Evolutionary conservation across 2,888 invertebrate species (phyloP), one percentile per base, ranked within the genome.

Genomic region (Arctia plantaginis): DNA sequence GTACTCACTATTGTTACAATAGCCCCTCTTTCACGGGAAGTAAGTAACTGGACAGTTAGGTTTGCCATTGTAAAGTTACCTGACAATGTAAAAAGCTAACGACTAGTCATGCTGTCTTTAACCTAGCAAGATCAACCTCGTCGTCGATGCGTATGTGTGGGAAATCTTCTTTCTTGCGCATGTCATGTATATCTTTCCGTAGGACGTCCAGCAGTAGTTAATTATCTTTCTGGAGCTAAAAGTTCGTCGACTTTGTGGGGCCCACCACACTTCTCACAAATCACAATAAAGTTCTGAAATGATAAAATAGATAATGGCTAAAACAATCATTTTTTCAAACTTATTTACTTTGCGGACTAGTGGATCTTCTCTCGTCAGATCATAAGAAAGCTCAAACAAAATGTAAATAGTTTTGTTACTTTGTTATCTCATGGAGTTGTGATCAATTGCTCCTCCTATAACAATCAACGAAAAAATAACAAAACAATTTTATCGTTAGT

Each of bases 141-240:
- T n/a, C n/a, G n/a, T n/a, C n/a, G n/a, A n/a, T n/a, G n/a, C n/a
- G n/a, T n/a, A n/a, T n/a, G n/a, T n/a, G n/a, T n/a, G n/a, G n/a
- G n/a, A n/a, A n/a, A n/a, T n/a, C n/a, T n/a, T n/a, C n/a, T n/a
- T n/a, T n/a, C n/a, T n/a, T n/a, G n/a, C n/a, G n/a, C n/a, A n/a
- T n/a, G n/a, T n/a, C n/a, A n/a, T n/a, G n/a, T n/a, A n/a, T n/a
- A n/a, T n/a, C n/a, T n/a, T n/a, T n/a, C n/a, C n/a, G n/a, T n/a
- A n/a, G n/a, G n/a, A n/a, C n/a, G n/a, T n/a, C n/a, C n/a, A n/a
- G n/a, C n/a, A n/a, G n/a, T n/a, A 30, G 15, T 18, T 27, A 27
- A 18, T 90, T 86, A 93, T 71, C 93, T 87, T 79, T 93, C 93
- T 4, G 93, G 93, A 47, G 93, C 92, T n/a, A 86, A 69, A 30